Base-by-base conservation (phyloP, 2,888 invertebrate genomes). In the Napeogenes inachia region DNA sequence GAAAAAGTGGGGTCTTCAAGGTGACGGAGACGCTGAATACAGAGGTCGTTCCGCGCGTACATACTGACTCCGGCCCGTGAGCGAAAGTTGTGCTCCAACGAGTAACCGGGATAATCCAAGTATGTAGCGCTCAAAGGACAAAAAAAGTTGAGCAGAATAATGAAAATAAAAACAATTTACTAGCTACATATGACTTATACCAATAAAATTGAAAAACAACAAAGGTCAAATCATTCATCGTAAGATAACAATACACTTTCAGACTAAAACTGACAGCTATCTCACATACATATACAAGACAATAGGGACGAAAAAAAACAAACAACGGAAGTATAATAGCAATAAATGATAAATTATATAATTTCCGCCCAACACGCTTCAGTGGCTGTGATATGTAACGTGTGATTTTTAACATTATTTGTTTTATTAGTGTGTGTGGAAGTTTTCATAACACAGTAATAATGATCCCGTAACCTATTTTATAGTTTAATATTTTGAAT, bases 281-380 rank as follows among this genome's bases (percentile, higher is more conserved):
- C 54, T 66, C 61, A 63, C 65, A 67, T 66, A 66, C 62, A 57
- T 66, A 59, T 65, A 63, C 66, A 71, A 66, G 78, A 73, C 70
- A 84, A 85, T 82, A 82, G 70, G 75, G 60, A 69, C 64, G 68
- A 66, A 75, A 77, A n/a, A 30, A 75, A 78, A 84, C 82, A 84
- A 84, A 80, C 69, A 66, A 75, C 77, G 86, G 84, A 85, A 84
- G 74, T 71, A 60, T 74, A 70, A 71, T 60, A 72, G 70, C 73
- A 75, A 75, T 76, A 76, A 71, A 71, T 62, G 58, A 62, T 62
- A 59, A 58, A 60, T 66, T 61, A 53, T 62, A 62, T 62, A 62
- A 60, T 57, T 62, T 66, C 66, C 64, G 58, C 21, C 56, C 45
- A 56, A 56, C 55, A 62, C 60, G 66, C 64, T 60, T 62, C 64